These are phyloP conservation scores for Mormyrus proboscirostris DNA, from an alignment of 2,797 vertebrate genomes.

Conservation along the genomic window DNA sequence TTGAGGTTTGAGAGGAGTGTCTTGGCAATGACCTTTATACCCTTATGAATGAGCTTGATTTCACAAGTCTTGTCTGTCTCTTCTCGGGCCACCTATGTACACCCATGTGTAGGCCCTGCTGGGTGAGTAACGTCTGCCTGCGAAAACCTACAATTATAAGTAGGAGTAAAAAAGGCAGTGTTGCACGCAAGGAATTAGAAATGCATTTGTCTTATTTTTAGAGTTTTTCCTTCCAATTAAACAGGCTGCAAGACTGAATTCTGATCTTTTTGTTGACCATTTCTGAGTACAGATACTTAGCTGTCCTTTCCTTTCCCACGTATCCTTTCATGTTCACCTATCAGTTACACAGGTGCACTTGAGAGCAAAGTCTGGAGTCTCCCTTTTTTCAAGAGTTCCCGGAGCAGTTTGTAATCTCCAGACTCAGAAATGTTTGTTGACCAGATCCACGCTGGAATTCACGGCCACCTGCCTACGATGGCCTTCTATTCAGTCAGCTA, in stretches of 20 bases:
- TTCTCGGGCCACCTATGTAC: not conserved
- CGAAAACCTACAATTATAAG: not conserved
- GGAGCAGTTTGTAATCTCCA: not conserved
- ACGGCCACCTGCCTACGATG: not conserved
- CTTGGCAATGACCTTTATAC: not conserved
- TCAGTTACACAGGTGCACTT: not conserved
- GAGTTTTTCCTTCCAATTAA: not conserved
- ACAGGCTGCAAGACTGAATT: not conserved
- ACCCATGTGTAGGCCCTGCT: not conserved
- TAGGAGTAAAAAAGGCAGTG: not conserved
- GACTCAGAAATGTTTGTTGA: not conserved
- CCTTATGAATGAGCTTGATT: not conserved
- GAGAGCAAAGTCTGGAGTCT: not conserved
- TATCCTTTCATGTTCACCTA: not conserved
- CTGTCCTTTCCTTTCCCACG: not conserved
- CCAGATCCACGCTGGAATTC: not conserved
- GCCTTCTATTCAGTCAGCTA: not conserved
- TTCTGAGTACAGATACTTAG: not conserved
- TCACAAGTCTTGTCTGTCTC: not conserved
- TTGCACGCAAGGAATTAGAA: not conserved
- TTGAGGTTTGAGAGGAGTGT: slow-evolving; percentile 36
- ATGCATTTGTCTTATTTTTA: not conserved
- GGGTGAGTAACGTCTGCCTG: not conserved
- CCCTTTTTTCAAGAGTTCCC: not conserved
- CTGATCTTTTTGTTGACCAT: not conserved